Evolutionary conservation across 2,888 invertebrate genomes (phyloP).

Genomic region (Ichneumon xanthorius): DNA sequence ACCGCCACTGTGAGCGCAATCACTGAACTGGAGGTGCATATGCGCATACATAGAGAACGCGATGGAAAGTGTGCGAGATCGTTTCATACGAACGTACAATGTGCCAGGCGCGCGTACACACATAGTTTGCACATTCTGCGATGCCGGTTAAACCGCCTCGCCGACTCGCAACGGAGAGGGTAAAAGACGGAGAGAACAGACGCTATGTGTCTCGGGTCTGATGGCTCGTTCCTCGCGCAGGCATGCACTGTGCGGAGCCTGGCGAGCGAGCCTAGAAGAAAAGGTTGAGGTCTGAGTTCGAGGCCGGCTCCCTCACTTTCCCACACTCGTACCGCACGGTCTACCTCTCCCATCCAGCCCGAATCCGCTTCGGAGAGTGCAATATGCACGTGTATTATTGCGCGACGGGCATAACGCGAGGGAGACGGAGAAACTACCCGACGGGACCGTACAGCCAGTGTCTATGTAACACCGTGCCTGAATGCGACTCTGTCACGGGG

Average conservation of each 20-base stretch:
- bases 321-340: conserved; percentile 77
- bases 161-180: conserved; percentile 33
- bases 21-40: conserved; percentile 33
- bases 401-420: conserved; percentile 47
- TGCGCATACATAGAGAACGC: conserved; percentile 8
- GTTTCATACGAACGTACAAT: not conserved
- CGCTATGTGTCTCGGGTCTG: conserved; percentile 25
- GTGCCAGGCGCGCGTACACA: too few species aligned
- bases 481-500: not conserved
- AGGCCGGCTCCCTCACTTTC: conserved; percentile 83
- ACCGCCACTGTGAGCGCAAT: conserved; percentile 46
- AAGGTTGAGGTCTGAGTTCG: conserved; percentile 84
- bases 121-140: conserved; percentile 63
- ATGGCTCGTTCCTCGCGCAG: conserved; percentile 43
- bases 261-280: conserved; percentile 70
- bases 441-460: conserved; percentile 18
- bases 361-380: conserved; percentile 21
- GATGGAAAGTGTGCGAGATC: conserved; percentile 38
- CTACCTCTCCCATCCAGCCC: conserved; percentile 64
- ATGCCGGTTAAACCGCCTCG: conserved; percentile 67
- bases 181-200: conserved; percentile 47
- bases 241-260: conserved; percentile 13
- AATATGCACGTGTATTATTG: conserved; percentile 64
- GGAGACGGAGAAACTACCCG: conserved; percentile 47
- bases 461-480: conserved; percentile 15